phyloP scores from a whole-genome alignment of 1,140 invertebrate genomes.

The Bradysia coprophila region DNA sequence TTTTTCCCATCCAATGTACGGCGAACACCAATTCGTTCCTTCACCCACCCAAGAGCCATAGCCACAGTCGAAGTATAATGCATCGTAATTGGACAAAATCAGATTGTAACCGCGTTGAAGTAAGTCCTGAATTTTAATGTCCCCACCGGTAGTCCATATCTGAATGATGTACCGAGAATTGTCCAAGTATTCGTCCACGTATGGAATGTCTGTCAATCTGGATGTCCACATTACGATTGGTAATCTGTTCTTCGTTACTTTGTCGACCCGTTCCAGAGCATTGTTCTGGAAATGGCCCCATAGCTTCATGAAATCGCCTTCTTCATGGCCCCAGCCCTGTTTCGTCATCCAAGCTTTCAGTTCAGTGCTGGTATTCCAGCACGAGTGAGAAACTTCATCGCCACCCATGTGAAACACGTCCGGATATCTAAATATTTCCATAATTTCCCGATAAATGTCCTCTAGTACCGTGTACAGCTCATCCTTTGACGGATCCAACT shows the following conservation, averaged over 20 bases:
- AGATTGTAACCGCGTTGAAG: slow-evolving; percentile 47
- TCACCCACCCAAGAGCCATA: slow-evolving; percentile 40
- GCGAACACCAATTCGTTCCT: slow-evolving; percentile 70
- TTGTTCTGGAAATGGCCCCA: slow-evolving; percentile 59
- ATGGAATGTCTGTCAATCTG: slow-evolving; percentile 43
- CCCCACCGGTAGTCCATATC: slow-evolving; percentile 53
- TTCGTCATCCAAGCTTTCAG: slow-evolving; percentile 52
- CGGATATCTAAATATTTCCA: slow-evolving; percentile 33
- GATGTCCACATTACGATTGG: slow-evolving; percentile 69
- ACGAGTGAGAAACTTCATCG: slow-evolving; percentile 57
- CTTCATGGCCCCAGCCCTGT: slow-evolving; percentile 33
- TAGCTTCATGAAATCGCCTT: slow-evolving; percentile 44
- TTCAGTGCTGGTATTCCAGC: slow-evolving; percentile 52
- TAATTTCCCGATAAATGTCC: slow-evolving; percentile 49
- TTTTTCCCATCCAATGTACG: slow-evolving; percentile 76
- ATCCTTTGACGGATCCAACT: slow-evolving; percentile 58
- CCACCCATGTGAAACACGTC: slow-evolving; percentile 82
- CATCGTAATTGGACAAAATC: slow-evolving; percentile 72
- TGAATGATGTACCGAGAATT: slow-evolving; percentile 60
- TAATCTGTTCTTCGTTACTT: slow-evolving; percentile 24
- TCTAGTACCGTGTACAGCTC: slow-evolving; percentile 52
- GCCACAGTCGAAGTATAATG: slow-evolving; percentile 68
- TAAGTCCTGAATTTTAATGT: slow-evolving; percentile 40
- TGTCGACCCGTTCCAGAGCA: slow-evolving; percentile 38
- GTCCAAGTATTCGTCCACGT: slow-evolving; percentile 44